These are phyloP conservation scores for Neodiprion fabricii DNA, from an alignment of 1,140 invertebrate species.

Conservation along the genomic window DNA sequence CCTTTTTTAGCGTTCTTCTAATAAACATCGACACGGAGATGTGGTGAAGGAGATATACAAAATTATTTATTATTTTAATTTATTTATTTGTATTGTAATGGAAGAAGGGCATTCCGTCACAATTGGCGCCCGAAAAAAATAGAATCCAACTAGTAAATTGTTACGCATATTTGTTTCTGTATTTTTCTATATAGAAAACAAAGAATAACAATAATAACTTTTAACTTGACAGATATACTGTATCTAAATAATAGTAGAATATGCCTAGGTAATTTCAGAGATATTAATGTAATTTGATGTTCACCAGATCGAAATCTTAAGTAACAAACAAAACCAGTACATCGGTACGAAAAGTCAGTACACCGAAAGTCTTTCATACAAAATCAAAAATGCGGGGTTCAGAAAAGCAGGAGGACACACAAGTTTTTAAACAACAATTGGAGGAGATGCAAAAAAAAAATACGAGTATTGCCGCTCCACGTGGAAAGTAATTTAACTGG, in stretches of 20 bases:
- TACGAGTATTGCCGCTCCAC: background rate
- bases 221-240: background rate
- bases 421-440: background rate
- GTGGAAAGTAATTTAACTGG: background rate
- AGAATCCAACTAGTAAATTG: background rate
- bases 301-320: background rate
- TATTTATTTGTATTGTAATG: too few relatives aligned
- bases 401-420: background rate
- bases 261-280: background rate
- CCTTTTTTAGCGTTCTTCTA: too few relatives aligned
- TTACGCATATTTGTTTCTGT: too few relatives aligned
- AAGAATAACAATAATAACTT: background rate
- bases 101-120: background rate
- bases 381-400: background rate
- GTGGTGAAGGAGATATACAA: too few relatives aligned
- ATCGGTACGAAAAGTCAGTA: background rate
- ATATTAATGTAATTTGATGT: conserved; percentile 1
- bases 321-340: background rate
- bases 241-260: background rate
- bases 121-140: background rate
- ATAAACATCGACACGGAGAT: too few relatives aligned
- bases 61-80: too few relatives aligned
- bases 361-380: background rate
- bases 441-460: background rate
- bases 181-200: background rate